These are phyloP conservation scores for Calephelis perditalis DNA, from an alignment of 2,888 invertebrate species.

Conservation along the genomic window DNA sequence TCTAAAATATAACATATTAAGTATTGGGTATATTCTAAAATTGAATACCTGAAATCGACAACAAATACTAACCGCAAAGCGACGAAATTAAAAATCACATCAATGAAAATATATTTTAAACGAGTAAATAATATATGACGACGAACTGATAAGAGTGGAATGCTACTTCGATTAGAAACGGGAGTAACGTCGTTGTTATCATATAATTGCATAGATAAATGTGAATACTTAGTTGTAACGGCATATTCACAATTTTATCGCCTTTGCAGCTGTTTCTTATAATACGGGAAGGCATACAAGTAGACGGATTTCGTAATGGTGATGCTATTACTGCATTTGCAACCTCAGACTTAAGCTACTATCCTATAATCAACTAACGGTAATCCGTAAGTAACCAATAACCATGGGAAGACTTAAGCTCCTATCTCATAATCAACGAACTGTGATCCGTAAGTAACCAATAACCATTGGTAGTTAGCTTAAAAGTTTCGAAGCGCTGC, in stretches of 20 bases:
- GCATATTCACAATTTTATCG: neutral
- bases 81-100: neutral
- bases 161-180: slow-evolving; percentile 70
- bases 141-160: slow-evolving; percentile 62
- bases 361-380: too few relatives aligned
- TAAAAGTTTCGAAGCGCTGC: too few relatives aligned
- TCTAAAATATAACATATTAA: too few relatives aligned
- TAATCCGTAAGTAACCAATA: too few relatives aligned
- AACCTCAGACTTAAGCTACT: too few relatives aligned
- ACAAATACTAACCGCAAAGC: neutral
- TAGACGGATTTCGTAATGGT: neutral
- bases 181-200: slow-evolving; percentile 61
- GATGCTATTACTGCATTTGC: too few relatives aligned
- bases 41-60: too few relatives aligned
- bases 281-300: neutral
- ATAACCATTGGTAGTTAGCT: too few relatives aligned
- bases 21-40: too few relatives aligned
- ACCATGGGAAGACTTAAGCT: too few relatives aligned
- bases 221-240: slow-evolving; percentile 32
- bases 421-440: too few relatives aligned
- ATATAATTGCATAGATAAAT: slow-evolving; percentile 60
- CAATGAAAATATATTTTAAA: slow-evolving; percentile 7
- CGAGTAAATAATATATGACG: slow-evolving; percentile 29
- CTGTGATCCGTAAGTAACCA: too few relatives aligned
- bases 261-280: neutral